Percentiles rank a stretch among this genome's conserved stretches.
Conservation (phyloP, 92 coral and sea anemone species). For the Palythoa heliodiscus region DNA sequence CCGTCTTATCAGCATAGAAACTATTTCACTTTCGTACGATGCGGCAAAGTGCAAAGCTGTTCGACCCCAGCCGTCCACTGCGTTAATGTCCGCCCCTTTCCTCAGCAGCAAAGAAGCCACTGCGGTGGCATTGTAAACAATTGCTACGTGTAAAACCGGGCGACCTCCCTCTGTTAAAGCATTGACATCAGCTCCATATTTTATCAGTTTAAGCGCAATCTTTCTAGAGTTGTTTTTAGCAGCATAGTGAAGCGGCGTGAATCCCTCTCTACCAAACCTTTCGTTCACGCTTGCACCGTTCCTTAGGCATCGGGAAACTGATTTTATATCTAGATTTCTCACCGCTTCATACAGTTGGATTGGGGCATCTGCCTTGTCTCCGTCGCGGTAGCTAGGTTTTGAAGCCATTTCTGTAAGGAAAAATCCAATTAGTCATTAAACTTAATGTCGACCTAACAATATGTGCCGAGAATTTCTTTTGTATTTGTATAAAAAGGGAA, state of each 20-base stretch:
- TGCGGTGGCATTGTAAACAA: not conserved
- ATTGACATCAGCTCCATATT: constrained; percentile 32
- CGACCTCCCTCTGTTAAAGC: constrained; percentile 9
- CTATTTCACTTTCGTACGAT: not conserved
- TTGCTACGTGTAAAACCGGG: constrained; percentile 18
- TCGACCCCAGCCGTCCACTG: not conserved
- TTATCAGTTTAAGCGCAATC: constrained; percentile 28
- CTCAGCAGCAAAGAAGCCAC: constrained; percentile 3
- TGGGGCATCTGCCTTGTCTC: not conserved
- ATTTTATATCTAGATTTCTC: not conserved
- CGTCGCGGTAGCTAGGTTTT: not conserved
- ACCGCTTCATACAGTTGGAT: constrained; percentile 3
- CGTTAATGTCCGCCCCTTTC: constrained; percentile 10
- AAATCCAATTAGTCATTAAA: not conserved
- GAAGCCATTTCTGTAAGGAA: not conserved
- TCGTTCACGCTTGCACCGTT: constrained; percentile 1
- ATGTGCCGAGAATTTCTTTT: too few relatives aligned
- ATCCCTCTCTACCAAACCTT: not conserved
- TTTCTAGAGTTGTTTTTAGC: constrained; percentile 9
- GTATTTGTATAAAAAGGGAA: too few relatives aligned
- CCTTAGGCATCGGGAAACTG: constrained; percentile 12
- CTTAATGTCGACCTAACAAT: too few relatives aligned
- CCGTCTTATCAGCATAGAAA: not conserved
- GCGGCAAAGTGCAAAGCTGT: constrained; percentile 26
- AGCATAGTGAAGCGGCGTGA: constrained; percentile 18